These are phyloP conservation scores for Andrena dorsata DNA, from an alignment of 2,888 invertebrate species.

Conservation along the genomic window DNA sequence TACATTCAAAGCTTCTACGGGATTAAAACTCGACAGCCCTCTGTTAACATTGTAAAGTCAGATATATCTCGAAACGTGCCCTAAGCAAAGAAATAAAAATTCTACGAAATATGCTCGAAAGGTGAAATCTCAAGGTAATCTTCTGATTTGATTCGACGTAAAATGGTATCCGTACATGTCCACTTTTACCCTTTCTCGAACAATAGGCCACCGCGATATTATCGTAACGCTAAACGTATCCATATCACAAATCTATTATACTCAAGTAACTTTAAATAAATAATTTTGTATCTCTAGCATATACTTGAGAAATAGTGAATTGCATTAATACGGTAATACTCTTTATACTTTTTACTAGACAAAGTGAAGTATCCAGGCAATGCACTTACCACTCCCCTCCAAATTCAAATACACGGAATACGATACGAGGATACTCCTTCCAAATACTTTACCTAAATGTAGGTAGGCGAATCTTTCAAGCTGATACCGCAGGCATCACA, in stretches of 20 bases:
- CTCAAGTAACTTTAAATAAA: conserved; percentile 62
- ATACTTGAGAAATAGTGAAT: conserved; percentile 42
- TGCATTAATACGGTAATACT: conserved; percentile 51
- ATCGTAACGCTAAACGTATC: conserved; percentile 56
- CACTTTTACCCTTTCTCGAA: conserved; percentile 25
- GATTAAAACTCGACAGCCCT: not conserved
- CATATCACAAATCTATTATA: conserved; percentile 63
- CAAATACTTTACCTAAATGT: conserved; percentile 85
- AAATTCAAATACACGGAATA: conserved; percentile 27
- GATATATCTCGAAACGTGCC: not conserved
- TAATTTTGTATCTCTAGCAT: conserved; percentile 56
- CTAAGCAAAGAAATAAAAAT: not conserved
- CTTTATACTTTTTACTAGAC: conserved; percentile 13
- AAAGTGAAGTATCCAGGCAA: conserved; percentile 29
- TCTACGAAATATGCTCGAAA: not conserved
- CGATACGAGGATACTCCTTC: not conserved
- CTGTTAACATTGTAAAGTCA: not conserved
- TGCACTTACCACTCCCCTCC: conserved; percentile 28
- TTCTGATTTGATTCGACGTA: conserved; percentile 18
- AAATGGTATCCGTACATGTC: conserved; percentile 27
- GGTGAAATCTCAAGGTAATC: not conserved
- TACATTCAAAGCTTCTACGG: not conserved
- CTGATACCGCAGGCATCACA: conserved; percentile 90
- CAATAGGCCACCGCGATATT: conserved; percentile 62
- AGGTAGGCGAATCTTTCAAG: conserved; percentile 91